Base-by-base conservation (phyloP, 23 tunicate genomes). In the Aplidium turbinatum region DNA sequence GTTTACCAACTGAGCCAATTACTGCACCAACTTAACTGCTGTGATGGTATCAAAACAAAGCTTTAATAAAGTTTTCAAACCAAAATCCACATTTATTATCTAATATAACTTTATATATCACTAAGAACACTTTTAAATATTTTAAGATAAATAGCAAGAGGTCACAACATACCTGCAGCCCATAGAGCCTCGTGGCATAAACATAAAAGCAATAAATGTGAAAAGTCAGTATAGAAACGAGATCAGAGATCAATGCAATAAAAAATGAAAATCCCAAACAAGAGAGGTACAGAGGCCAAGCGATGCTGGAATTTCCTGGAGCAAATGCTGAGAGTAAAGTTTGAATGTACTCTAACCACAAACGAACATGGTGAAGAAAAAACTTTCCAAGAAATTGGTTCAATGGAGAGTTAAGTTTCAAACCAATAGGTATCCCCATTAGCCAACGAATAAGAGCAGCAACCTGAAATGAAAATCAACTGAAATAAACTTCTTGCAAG, bases 401-500 rank as follows among this genome's bases (percentile, higher is more conserved):
- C 0, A 90, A 51, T 5, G 86, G 89, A 33, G 56, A 63, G 38
- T 90, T 90, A 3, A 90, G 72, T 65, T 90, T 90, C 52, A 90
- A 45, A 30, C 97, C 97, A 72, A 86, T 86, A 1, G 97, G 97
- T 16, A 83, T 78, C 35, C 97, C 97, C 97, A 90, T 90, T 63
- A 90, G 39, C 97, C 97, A 90, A 13, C 62, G 54, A 38, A 90
- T 90, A 19, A 90, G 33, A 13, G 4, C 42, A 33, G 83, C 81
- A 22, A 90, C 97, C 97, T 90, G 70, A 60, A 76, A 58, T 27
- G 27, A 29, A 55, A 18, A 55, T 13, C n/a, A 20, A 55, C 20
- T 13, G 7, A 62, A 62, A 25, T 19, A 62, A 30, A 62, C 7
- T 62, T 5, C 38, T 30, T 25, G 30, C 38, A n/a, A n/a, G n/a